A percentile compares a stretch with the other conserved stretches of the same genome.
Evolutionary conservation across 2,113 vertebrate species (phyloP).

Genomic region (Lepisosteus oculatus): DNA sequence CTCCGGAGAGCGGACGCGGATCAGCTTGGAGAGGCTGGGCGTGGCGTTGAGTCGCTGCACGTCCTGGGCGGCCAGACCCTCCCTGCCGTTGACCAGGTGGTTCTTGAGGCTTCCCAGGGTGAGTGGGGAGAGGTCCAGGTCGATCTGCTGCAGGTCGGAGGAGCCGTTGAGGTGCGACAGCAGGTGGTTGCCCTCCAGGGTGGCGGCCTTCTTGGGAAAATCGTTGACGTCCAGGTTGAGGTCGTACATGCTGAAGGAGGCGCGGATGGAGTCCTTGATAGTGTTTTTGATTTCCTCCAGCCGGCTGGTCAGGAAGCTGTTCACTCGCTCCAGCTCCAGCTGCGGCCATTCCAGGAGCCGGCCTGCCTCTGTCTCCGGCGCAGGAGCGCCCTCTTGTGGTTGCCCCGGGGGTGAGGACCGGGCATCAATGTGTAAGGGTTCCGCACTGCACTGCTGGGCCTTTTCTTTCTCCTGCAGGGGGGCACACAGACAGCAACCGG

Average conservation of each 20-base stretch:
- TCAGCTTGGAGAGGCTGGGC: constrained; percentile 86
- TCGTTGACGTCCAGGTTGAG: constrained; percentile 91
- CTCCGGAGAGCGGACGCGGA: constrained; percentile 85
- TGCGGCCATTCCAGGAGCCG: constrained; percentile 90
- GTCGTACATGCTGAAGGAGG: constrained; percentile 92
- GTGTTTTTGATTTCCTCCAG: constrained; percentile 97
- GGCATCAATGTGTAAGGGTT: constrained; percentile 52
- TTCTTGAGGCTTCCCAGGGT: constrained; percentile 81
- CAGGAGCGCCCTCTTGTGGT: constrained; percentile 39
- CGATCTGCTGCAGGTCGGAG: constrained; percentile 88
- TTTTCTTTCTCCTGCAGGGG: constrained; percentile 80
- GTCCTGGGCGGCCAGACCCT: constrained; percentile 61
- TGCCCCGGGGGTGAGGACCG: constrained; percentile 40
- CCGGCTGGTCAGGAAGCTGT: constrained; percentile 93
- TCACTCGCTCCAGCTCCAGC: constrained; percentile 89
- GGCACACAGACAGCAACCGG: background rate
- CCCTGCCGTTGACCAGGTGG: constrained; percentile 71
- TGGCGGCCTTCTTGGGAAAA: constrained; percentile 88
- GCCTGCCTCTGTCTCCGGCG: constrained; percentile 61
- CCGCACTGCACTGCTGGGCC: constrained; percentile 74
- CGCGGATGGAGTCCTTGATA: constrained; percentile 93
- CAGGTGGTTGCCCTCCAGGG: constrained; percentile 82
- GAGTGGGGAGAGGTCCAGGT: constrained; percentile 89
- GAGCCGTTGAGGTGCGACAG: constrained; percentile 87
- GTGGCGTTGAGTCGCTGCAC: constrained; percentile 81